Evolutionary conservation across 2,888 invertebrate species (phyloP).

Genomic region (Strigamia crassipes): DNA sequence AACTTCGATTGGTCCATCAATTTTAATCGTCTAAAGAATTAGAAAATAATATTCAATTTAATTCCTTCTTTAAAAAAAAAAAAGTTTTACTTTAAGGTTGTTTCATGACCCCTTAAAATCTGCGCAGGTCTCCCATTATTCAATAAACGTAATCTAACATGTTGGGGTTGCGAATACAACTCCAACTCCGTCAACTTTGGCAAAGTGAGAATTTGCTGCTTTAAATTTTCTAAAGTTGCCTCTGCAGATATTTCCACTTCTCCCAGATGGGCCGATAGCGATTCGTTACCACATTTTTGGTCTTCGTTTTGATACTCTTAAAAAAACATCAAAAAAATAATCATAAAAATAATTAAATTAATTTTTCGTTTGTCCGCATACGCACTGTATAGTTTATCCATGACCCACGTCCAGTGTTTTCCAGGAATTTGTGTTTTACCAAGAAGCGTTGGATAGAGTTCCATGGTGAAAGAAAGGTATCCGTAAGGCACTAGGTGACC

Average conservation of each 20-base stretch:
- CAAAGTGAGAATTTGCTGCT: conserved; percentile 54
- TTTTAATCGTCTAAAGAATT: conserved; percentile 55
- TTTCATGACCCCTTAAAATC: neutral
- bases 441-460: neutral
- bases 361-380: neutral
- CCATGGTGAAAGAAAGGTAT: neutral
- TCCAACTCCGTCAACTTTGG: conserved; percentile 44
- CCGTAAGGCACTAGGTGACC: conserved; percentile 25
- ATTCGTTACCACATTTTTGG: conserved; percentile 47
- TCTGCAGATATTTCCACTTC: conserved; percentile 56
- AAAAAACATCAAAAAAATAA: neutral
- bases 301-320: conserved; percentile 31
- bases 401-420: conserved; percentile 9
- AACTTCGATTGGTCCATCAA: conserved; percentile 53
- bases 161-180: conserved; percentile 19
- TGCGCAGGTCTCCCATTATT: neutral
- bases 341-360: neutral
- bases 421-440: conserved; percentile 5
- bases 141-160: conserved; percentile 12
- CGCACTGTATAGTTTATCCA: conserved; percentile 27
- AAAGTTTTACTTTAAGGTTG: neutral
- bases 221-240: conserved; percentile 56
- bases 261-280: conserved; percentile 52
- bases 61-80: neutral
- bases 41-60: neutral